Evolutionary conservation across 1,140 invertebrate genomes (phyloP).

Genomic region (Polypedilum vanderplanki): DNA sequence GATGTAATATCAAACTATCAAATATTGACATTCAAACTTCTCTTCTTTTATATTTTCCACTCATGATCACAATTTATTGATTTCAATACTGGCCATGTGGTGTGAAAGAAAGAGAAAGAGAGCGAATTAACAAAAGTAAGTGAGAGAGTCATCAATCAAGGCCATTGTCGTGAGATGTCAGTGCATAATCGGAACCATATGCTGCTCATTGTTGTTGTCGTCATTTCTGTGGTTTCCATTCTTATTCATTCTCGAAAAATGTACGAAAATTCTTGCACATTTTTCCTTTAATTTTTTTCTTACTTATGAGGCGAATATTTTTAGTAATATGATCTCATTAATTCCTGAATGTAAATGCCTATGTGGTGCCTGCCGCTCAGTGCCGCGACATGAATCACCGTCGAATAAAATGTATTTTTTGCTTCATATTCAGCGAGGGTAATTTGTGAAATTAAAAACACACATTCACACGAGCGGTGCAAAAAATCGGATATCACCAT

Average conservation of each 20-base stretch:
- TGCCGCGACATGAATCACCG: background rate
- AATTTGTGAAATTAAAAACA: conserved; percentile 15
- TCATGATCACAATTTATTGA: background rate
- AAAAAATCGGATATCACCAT: too few relatives aligned
- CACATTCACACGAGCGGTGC: too few relatives aligned
- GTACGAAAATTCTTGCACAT: background rate
- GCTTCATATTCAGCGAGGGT: background rate
- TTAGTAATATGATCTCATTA: conserved; percentile 28
- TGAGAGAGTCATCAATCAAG: background rate
- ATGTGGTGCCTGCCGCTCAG: background rate
- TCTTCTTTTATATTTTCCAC: background rate
- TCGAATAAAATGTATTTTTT: background rate
- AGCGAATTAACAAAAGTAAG: too few relatives aligned
- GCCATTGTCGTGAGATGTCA: background rate
- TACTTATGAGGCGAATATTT: background rate
- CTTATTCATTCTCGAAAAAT: background rate
- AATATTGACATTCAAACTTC: background rate
- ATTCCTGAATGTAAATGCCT: background rate
- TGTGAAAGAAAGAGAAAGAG: background rate
- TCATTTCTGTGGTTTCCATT: too few relatives aligned
- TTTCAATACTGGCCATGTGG: background rate
- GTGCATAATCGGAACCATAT: background rate
- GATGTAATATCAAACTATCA: conserved; percentile 24
- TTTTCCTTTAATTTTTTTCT: background rate
- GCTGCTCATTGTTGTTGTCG: background rate